Evolutionary conservation across 2,888 invertebrate species (phyloP).

Genomic region (Oasisia sp.): DNA sequence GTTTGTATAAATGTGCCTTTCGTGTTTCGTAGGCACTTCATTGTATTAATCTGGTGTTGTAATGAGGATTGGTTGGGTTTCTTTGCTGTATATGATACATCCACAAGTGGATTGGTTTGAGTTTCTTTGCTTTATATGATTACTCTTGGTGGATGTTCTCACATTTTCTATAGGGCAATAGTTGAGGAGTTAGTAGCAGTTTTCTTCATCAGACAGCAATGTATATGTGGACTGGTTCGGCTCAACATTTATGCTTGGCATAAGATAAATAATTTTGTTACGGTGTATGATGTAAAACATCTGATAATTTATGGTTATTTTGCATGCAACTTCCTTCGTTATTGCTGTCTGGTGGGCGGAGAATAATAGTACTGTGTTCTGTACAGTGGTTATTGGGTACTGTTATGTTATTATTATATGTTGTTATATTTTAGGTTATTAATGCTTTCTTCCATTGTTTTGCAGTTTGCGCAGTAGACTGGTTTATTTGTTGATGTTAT

Average conservation of each 20-base stretch:
- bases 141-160: constrained; percentile 1
- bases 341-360: not conserved
- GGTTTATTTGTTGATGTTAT: not conserved
- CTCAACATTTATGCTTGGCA: too few relatives aligned
- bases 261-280: too few relatives aligned
- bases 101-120: not conserved
- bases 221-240: too few relatives aligned
- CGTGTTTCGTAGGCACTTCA: not conserved
- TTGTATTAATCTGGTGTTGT: not conserved
- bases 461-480: not conserved
- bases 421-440: not conserved
- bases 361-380: not conserved
- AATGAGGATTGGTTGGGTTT: too few relatives aligned
- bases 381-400: not conserved
- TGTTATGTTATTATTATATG: not conserved
- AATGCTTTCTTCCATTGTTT: not conserved
- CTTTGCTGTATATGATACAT: too few relatives aligned
- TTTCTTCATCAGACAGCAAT: too few relatives aligned
- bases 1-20: not conserved
- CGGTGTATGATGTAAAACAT: too few relatives aligned
- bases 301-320: too few relatives aligned
- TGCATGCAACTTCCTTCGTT: too few relatives aligned
- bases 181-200: not conserved
- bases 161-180: not conserved
- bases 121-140: not conserved